Base-by-base conservation (phyloP, 1,140 invertebrate genomes). In the Patella vulgata region DNA sequence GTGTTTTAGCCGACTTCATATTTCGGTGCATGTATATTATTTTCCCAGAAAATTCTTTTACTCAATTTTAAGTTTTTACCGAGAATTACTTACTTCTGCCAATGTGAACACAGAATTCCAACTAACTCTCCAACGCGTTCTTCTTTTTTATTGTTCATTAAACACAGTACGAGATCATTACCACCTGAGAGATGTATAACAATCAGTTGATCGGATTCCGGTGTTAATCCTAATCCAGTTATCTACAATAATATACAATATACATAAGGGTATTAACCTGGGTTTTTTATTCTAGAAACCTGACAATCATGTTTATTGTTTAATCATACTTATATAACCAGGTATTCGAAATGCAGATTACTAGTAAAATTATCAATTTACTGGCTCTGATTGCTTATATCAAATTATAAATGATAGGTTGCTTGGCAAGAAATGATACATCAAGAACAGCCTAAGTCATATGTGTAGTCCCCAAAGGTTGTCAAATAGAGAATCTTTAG, bases 81-180 rank as follows among this genome's bases (percentile, higher is more conserved):
- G n/a, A n/a, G n/a, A n/a, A n/a, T n/a, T n/a, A 80, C 80, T 79
- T 71, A 86, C 85, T 68, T 69, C 17, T 75, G 71, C 71, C 77
- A 85, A 48, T 79, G 76, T 28, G 70, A 66, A 28, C 78, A 71
- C 1, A 98, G 81, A 42, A 92, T 87, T 23, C 95, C 96, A 28
- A 98, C 88, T 17, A 97, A 85, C 85, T 98, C 97, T 1, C 96
- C 96, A 31, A 88, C 85, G 54, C 87, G 73, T 54, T 88, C 87
- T 42, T 87, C 86, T 11, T 69, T 67, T 0, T 84, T 53, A 4
- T 68, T 68, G 48, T 68, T 87, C 66, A 87, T 81, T 43, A 96
- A 85, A 8, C 91, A 91, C 6, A 97, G 87, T 33, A 98, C 90
- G 74, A 98, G 90, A 84, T 98, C 96, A 82, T 97, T 96, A 21